Evolutionary conservation across 2,797 vertebrate species (phyloP).

Genomic region (Steatocranus sp.): DNA sequence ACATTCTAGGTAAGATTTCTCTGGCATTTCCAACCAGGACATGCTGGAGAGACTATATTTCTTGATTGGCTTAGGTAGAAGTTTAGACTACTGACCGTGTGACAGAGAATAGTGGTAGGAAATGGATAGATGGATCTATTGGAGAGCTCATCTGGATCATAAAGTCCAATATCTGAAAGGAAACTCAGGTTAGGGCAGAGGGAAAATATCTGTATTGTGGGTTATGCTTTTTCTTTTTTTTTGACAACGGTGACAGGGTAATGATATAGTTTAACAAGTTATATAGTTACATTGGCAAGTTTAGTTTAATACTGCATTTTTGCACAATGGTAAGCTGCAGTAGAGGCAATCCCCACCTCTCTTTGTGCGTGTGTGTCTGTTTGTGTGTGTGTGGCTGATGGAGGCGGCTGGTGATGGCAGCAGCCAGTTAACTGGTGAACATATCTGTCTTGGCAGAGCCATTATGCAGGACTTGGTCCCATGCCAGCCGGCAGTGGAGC

Average conservation of each 20-base stretch:
- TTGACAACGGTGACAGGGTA: neutral
- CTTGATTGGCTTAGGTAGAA: neutral
- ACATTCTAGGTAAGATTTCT: neutral
- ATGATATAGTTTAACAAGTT: neutral
- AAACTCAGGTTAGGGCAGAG: neutral
- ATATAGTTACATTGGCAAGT: neutral
- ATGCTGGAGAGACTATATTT: neutral
- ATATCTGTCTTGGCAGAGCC: conserved; percentile 54
- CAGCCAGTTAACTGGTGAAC: conserved; percentile 55
- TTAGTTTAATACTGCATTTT: neutral
- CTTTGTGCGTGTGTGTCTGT: neutral
- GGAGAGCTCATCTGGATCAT: neutral
- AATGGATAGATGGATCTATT: accelerated
- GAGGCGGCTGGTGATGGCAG: conserved; percentile 17
- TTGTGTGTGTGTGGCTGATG: neutral
- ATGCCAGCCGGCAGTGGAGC: conserved; percentile 35
- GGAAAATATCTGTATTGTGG: neutral
- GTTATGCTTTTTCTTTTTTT: neutral
- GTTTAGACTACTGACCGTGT: neutral
- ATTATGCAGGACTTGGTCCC: conserved; percentile 41
- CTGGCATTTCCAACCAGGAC: neutral
- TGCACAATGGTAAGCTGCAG: neutral
- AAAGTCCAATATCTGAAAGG: neutral
- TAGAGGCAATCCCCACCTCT: neutral
- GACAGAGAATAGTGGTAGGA: neutral